Evolutionary conservation across 1,140 invertebrate genomes (phyloP).

Genomic region (Gonioctena quinquepunctata): DNA sequence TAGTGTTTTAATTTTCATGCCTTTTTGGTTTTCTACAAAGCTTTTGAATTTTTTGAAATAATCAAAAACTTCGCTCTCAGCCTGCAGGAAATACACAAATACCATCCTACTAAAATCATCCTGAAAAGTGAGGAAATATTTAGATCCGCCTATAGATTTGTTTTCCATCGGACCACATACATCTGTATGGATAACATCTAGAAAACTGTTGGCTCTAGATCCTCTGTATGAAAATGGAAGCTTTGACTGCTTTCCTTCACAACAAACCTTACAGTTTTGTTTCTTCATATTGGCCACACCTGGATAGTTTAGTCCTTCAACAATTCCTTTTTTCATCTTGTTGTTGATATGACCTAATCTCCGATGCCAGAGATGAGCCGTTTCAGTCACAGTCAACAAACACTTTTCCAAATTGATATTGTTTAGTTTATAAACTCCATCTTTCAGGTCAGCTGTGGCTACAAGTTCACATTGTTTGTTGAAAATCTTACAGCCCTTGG

Average conservation of each 20-base stretch:
- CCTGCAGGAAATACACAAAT: conserved; percentile 25
- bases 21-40: conserved; percentile 20
- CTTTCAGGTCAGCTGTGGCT: no score
- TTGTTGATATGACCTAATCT: conserved; percentile 44
- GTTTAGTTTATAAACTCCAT: no score
- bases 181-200: conserved; percentile 45
- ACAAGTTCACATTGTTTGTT: no score
- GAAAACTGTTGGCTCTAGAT: conserved; percentile 25
- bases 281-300: conserved; percentile 8
- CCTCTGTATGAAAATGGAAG: conserved; percentile 38
- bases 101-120: conserved; percentile 21
- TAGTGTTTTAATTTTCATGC: conserved; percentile 20
- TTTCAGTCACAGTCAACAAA: no score
- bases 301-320: background rate
- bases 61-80: conserved; percentile 12
- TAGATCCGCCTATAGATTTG: conserved; percentile 5
- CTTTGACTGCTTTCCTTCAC: conserved; percentile 44
- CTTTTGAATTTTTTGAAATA: conserved; percentile 25
- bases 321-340: conserved; percentile 23
- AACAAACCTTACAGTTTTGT: conserved; percentile 42
- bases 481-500: no score
- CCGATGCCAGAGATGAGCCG: conserved; percentile 39
- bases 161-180: conserved; percentile 24
- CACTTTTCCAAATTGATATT: no score
- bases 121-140: conserved; percentile 31